Evolutionary conservation across 2,113 vertebrate species (phyloP).

Genomic region (Pluvianellus socialis): DNA sequence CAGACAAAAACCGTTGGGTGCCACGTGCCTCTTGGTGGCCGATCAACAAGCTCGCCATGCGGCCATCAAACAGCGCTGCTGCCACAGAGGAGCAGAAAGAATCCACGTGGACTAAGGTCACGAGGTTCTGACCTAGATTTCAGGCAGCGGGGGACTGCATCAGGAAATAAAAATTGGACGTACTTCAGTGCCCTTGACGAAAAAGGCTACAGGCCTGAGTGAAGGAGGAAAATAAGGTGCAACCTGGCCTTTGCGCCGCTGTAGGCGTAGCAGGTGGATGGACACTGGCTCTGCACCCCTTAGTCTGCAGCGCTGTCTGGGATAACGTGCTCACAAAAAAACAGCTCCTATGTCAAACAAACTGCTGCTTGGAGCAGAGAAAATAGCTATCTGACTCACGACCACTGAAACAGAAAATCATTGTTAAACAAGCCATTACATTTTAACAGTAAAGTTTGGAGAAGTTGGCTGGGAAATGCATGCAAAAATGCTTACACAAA

Average conservation of each 20-base stretch:
- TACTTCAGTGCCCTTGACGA: slow-evolving; percentile 44
- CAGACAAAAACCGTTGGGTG: background rate
- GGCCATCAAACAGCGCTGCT: background rate
- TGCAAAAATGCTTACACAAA: background rate
- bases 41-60: background rate
- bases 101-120: slow-evolving; percentile 43
- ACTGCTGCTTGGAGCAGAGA: background rate
- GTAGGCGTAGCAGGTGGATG: background rate
- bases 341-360: background rate
- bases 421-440: slow-evolving; percentile 53
- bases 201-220: background rate
- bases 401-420: slow-evolving; percentile 47
- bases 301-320: background rate
- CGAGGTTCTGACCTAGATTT: slow-evolving; percentile 62
- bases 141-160: slow-evolving; percentile 43
- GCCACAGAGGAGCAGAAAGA: slow-evolving; percentile 10
- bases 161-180: slow-evolving; percentile 57
- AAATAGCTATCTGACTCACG: slow-evolving; percentile 22
- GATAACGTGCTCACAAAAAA: background rate
- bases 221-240: background rate
- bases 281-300: background rate
- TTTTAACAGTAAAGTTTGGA: slow-evolving; percentile 44
- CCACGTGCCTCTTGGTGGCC: background rate
- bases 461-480: slow-evolving; percentile 34
- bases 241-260: background rate